A percentile compares a stretch with the other conserved stretches of the same genome.
phyloP scores from a whole-genome alignment of 2,113 vertebrate species.

The Helogale parvula region DNA sequence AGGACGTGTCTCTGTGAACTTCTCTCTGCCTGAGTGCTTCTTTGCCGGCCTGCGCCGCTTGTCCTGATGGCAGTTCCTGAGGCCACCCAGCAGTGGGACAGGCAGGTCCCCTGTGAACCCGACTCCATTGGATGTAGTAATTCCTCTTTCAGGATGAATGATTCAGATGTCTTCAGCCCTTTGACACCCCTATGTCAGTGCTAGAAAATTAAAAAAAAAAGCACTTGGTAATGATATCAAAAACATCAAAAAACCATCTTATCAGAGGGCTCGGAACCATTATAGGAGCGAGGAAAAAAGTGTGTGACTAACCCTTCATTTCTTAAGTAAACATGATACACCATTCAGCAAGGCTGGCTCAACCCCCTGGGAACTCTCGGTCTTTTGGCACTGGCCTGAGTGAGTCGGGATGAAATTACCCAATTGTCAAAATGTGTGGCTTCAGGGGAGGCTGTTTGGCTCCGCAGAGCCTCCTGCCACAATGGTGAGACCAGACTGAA shows the following conservation, averaged over 20 bases:
- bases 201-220: not conserved
- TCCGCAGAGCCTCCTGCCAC: not conserved
- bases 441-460: not conserved
- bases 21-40: not conserved
- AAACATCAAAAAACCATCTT: constrained; percentile 13
- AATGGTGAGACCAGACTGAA: not conserved
- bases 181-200: not conserved
- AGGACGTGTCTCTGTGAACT: not conserved
- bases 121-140: not conserved
- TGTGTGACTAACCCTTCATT: not conserved
- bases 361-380: not conserved
- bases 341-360: not conserved
- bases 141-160: not conserved
- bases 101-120: not conserved
- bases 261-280: not conserved
- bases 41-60: too few relatives aligned
- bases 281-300: not conserved
- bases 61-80: not conserved
- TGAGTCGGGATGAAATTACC: not conserved
- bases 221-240: not conserved
- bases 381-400: not conserved
- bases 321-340: not conserved
- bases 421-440: not conserved
- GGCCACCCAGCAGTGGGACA: not conserved
- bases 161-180: not conserved